Conservation (phyloP, 2,888 invertebrate species). For the Aphodius sticticus region DNA sequence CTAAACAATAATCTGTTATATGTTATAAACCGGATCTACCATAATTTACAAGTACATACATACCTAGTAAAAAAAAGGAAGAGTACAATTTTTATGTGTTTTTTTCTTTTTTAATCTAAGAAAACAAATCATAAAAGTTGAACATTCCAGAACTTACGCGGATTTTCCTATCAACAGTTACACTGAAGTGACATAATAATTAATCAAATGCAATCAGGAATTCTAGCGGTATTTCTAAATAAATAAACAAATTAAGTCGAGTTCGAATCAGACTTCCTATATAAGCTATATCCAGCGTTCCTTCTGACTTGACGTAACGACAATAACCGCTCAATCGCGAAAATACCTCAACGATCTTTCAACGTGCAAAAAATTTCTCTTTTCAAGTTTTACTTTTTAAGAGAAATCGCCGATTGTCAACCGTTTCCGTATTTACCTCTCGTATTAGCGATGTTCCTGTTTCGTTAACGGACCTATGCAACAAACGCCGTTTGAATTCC, state of each 20-base stretch:
- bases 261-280: not conserved
- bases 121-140: not conserved
- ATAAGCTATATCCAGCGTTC: not conserved
- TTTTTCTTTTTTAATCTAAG: no score
- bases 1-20: not conserved
- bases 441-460: not conserved
- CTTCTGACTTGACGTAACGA: not conserved
- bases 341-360: not conserved
- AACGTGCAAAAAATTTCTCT: conserved; percentile 18
- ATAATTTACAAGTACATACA: not conserved
- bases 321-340: not conserved
- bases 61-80: not conserved
- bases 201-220: not conserved
- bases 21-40: not conserved
- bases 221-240: not conserved
- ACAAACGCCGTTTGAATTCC: not conserved
- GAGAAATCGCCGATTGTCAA: conserved; percentile 18
- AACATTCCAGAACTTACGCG: not conserved
- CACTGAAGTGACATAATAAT: not conserved
- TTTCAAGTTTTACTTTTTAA: conserved; percentile 25
- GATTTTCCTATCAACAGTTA: not conserved
- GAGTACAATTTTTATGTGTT: not conserved
- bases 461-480: not conserved
- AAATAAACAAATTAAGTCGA: not conserved
- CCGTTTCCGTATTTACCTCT: conserved; percentile 4